phyloP scores from a whole-genome alignment of 37 sponge, comb jelly and placozoan species.

The Chondrilla cf. caribensis region DNA sequence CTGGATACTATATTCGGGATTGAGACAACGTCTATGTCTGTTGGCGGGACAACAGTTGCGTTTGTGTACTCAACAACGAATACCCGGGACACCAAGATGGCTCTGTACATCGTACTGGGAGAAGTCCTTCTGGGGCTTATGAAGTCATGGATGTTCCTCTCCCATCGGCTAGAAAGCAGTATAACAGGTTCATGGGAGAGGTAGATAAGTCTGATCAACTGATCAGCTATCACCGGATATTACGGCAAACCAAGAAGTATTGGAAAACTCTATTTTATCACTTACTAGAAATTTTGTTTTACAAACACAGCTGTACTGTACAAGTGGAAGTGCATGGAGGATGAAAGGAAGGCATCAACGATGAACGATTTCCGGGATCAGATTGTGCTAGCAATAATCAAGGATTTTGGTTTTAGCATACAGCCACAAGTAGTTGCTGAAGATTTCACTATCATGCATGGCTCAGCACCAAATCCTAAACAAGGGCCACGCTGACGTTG shows the following conservation, averaged over 20 bases:
- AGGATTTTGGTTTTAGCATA: no score
- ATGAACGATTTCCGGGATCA: neutral
- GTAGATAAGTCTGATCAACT: constrained; percentile 29
- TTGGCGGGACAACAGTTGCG: constrained; percentile 26
- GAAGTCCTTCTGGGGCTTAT: neutral
- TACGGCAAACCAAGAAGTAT: constrained; percentile 20
- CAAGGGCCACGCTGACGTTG: no score
- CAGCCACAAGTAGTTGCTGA: no score
- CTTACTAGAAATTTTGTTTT: constrained; percentile 26
- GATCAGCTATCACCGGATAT: neutral
- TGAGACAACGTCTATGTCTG: neutral
- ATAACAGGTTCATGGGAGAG: constrained; percentile 27
- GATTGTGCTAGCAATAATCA: neutral
- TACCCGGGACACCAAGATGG: neutral
- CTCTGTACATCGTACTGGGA: neutral
- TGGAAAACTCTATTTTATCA: constrained; percentile 28
- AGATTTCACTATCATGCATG: no score
- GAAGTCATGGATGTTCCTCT: neutral
- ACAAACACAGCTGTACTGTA: no score
- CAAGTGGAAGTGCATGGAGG: neutral
- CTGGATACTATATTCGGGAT: constrained; percentile 4
- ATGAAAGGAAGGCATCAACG: neutral
- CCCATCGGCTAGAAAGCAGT: neutral
- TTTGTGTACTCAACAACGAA: neutral
- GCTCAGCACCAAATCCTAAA: no score